Conservation (phyloP, 1,140 invertebrate genomes). For the Tetraneura akinire region DNA sequence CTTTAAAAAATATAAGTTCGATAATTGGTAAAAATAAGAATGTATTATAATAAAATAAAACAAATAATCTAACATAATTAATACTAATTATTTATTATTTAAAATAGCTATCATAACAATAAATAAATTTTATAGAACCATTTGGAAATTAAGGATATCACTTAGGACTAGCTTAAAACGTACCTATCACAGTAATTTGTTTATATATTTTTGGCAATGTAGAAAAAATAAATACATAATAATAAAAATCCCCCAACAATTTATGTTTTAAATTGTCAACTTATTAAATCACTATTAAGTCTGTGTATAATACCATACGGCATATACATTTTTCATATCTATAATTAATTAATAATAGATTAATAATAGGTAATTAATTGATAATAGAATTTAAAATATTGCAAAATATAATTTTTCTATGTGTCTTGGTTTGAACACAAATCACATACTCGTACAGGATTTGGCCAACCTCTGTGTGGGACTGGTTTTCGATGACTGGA, state of each 20-base stretch:
- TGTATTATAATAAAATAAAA: conserved; percentile 2
- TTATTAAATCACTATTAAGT: conserved; percentile 2
- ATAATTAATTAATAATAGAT: background rate
- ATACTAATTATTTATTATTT: conserved; percentile 4
- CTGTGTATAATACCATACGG: background rate
- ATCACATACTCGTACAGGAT: conserved; percentile 72
- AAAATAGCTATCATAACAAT: conserved; percentile 5
- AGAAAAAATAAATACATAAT: conserved; percentile 20
- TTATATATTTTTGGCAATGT: conserved; percentile 36
- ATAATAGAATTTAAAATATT: background rate
- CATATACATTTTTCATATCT: background rate
- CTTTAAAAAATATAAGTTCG: background rate
- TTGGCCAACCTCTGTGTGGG: conserved; percentile 69
- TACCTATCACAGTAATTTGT: conserved; percentile 49
- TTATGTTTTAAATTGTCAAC: conserved; percentile 9
- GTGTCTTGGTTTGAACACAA: conserved; percentile 60
- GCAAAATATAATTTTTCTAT: background rate
- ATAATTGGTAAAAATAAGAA: background rate
- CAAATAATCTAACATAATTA: conserved; percentile 32
- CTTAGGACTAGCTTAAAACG: conserved; percentile 40
- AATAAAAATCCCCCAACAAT: conserved; percentile 4
- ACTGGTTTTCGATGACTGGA: conserved; percentile 67
- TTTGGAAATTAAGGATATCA: conserved; percentile 34
- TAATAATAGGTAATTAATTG: too few species aligned
- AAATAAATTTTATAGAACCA: conserved; percentile 39